Evolutionary conservation across 2,888 invertebrate genomes (phyloP).

Genomic region (Dolichomitus sp.): DNA sequence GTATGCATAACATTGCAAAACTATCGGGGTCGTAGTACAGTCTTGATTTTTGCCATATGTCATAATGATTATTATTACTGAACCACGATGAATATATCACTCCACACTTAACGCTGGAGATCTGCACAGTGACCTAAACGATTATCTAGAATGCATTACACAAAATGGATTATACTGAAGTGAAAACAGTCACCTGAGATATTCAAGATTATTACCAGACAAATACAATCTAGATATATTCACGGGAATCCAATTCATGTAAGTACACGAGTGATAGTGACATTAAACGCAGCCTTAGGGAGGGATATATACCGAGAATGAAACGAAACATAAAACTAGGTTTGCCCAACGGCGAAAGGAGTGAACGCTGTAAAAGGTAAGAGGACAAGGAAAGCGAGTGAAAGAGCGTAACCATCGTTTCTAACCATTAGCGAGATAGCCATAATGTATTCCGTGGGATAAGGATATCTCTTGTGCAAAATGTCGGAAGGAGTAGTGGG

Average conservation of each 20-base stretch:
- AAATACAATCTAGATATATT: neutral
- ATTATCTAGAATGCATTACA: neutral
- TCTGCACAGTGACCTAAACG: neutral
- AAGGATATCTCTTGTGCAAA: conserved; percentile 73
- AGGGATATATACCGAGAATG: conserved; percentile 18
- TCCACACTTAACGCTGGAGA: no score
- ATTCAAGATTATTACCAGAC: neutral
- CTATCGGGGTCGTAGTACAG: no score
- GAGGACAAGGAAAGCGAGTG: conserved; percentile 33
- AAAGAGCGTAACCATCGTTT: conserved; percentile 47
- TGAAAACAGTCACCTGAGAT: neutral
- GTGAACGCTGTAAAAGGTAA: conserved; percentile 52
- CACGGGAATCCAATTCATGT: neutral
- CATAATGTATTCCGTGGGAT: conserved; percentile 75
- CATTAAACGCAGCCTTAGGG: conserved; percentile 36
- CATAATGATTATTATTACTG: no score
- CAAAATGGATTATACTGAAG: neutral
- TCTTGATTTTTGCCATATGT: no score
- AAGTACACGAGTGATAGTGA: conserved; percentile 17
- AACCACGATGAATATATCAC: no score
- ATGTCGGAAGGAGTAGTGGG: conserved; percentile 66
- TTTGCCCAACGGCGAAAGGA: conserved; percentile 19
- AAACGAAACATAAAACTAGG: conserved; percentile 20
- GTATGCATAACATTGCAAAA: no score
- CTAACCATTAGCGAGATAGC: conserved; percentile 74